Conservation (phyloP, 1,140 invertebrate species). For the Drosophila equinoxialis region DNA sequence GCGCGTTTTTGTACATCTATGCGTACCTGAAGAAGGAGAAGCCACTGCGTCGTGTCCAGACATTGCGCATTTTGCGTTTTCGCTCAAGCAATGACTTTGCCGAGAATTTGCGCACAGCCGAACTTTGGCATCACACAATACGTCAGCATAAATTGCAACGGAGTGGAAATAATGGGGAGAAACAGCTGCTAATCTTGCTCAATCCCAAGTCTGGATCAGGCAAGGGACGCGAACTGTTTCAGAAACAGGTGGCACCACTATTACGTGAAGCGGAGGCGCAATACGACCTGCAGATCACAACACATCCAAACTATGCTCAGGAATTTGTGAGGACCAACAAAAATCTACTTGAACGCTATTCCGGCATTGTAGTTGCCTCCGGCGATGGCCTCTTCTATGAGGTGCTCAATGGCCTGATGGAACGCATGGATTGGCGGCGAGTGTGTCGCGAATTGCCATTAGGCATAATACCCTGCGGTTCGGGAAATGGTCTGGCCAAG, state of each 20-base stretch:
- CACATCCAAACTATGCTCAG: constrained; percentile 92
- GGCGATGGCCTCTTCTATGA: constrained; percentile 98
- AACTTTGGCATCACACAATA: constrained; percentile 88
- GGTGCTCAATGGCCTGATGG: constrained; percentile 95
- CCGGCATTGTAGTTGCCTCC: constrained; percentile 92
- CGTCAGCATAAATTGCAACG: constrained; percentile 46
- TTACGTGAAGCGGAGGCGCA: constrained; percentile 93
- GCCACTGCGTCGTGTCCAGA: constrained; percentile 87
- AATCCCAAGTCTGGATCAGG: constrained; percentile 98
- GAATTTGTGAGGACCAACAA: constrained; percentile 91
- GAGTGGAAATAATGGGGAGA: constrained; percentile 25
- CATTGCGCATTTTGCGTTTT: constrained; percentile 91
- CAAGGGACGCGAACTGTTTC: constrained; percentile 91
- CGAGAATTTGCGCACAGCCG: constrained; percentile 91
- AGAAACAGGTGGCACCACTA: constrained; percentile 92
- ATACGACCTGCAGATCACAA: constrained; percentile 94
- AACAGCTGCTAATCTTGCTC: constrained; percentile 89
- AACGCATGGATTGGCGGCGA: constrained; percentile 92
- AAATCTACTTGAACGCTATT: constrained; percentile 88
- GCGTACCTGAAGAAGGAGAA: constrained; percentile 90
- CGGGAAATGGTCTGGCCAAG: constrained; percentile 96
- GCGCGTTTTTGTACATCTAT: constrained; percentile 93
- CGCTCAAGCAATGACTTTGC: constrained; percentile 91
- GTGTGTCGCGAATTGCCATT: constrained; percentile 90
- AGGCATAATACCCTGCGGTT: constrained; percentile 96